Base-by-base conservation (phyloP, 1,140 invertebrate species). In the Radopholus similis region DNA sequence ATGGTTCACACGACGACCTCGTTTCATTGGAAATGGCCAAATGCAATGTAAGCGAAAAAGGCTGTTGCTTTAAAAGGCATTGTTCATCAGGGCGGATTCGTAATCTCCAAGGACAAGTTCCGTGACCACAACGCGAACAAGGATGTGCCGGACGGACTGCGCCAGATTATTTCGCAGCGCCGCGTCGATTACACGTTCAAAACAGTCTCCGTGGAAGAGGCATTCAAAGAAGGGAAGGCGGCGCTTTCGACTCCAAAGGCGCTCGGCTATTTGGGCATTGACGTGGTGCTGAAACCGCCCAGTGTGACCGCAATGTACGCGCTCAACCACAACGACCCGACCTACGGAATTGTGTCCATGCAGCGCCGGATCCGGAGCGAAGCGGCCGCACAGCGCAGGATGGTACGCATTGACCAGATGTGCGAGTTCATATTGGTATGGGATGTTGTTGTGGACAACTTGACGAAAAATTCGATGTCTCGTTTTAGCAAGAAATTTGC, bases 21-120 rank as follows among this genome's bases (percentile, higher is more conserved):
- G 30, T 70, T 64, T 35, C 59, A 32, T 47, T 70, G n/a, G 68
- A 70, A 62, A 40, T 64, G 70, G 68, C 68, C n/a, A 70, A 72
- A 49, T 55, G 49, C 53, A 49, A 54, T 21, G 68, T 66, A n/a
- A n/a, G n/a, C n/a, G n/a, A n/a, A n/a, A n/a, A n/a, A n/a, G n/a
- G n/a, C n/a, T n/a, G n/a, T n/a, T n/a, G n/a, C n/a, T n/a, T n/a
- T n/a, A n/a, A n/a, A n/a, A n/a, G n/a, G n/a, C n/a, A n/a, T n/a
- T n/a, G n/a, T n/a, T n/a, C n/a, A n/a, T n/a, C n/a, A n/a, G n/a
- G n/a, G n/a, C 21, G 68, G 68, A 23, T 70, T 70, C 58, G 64
- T 70, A 6, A 56, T 70, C 15, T 72, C 69, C 47, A 70, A 70
- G 28, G 68, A 70, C 32, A 70, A 49, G 42, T 70, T 58, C 40